A percentile compares a stretch with the other conserved stretches of the same genome.
These are phyloP conservation scores for Varanus komodoensis DNA, from an alignment of 2,113 vertebrate genomes.

Conservation along the genomic window DNA sequence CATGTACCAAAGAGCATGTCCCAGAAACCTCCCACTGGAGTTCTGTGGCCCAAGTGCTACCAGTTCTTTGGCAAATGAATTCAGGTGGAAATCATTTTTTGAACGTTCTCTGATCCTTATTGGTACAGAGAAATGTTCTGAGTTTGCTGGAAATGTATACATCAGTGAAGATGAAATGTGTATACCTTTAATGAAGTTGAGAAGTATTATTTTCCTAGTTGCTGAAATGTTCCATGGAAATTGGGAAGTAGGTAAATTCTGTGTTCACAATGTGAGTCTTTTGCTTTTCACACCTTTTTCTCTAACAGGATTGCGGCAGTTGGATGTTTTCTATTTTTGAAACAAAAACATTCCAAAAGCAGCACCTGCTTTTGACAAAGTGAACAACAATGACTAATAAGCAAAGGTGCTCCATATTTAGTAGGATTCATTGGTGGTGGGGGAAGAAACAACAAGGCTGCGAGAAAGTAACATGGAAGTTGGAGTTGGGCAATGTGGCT, in stretches of 20 bases:
- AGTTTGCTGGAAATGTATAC: background rate
- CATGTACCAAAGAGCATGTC: background rate
- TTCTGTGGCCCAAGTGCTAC: background rate
- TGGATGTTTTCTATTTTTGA: slow-evolving; percentile 62
- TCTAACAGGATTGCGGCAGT: slow-evolving; percentile 50
- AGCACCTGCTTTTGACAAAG: slow-evolving; percentile 70
- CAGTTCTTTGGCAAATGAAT: background rate
- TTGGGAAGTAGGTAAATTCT: slow-evolving; percentile 36
- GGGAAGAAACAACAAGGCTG: background rate
- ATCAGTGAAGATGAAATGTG: background rate
- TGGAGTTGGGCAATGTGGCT: slow-evolving; percentile 17
- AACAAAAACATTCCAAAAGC: slow-evolving; percentile 63
- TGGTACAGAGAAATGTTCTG: background rate
- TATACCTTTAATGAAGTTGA: background rate
- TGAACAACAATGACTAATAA: slow-evolving; percentile 51
- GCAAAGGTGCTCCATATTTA: slow-evolving; percentile 51
- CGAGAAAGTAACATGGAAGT: slow-evolving; percentile 36
- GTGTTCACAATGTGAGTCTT: slow-evolving; percentile 47
- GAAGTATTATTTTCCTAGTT: slow-evolving; percentile 49
- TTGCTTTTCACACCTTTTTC: slow-evolving; percentile 61
- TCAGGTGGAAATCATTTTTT: background rate
- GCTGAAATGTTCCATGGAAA: slow-evolving; percentile 37
- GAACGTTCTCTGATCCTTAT: background rate
- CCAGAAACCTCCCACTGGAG: background rate
- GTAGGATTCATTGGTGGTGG: slow-evolving; percentile 21